Percentiles rank a stretch among this genome's conserved stretches.
Evolutionary conservation across 2,797 vertebrate species (phyloP).

Genomic region (Anguilla megastoma): DNA sequence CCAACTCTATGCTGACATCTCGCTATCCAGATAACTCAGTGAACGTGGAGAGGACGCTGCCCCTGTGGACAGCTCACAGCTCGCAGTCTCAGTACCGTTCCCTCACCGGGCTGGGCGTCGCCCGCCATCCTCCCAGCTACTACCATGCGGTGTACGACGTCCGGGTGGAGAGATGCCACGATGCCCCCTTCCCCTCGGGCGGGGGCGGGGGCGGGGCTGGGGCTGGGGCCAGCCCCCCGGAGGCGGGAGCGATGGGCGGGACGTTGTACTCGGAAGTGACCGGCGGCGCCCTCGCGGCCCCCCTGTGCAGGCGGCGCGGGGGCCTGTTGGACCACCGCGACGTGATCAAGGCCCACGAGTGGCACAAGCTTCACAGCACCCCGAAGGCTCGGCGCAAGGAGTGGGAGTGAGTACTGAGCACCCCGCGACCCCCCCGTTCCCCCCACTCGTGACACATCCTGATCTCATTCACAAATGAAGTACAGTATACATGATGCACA

Average conservation of each 20-base stretch:
- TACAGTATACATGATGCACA: neutral
- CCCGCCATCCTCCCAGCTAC: neutral
- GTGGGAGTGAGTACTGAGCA: constrained; percentile 63
- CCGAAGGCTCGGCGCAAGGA: constrained; percentile 63
- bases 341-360: constrained; percentile 66
- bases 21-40: constrained; percentile 20
- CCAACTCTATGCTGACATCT: constrained; percentile 8
- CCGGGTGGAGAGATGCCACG: neutral
- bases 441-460: neutral
- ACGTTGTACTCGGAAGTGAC: neutral
- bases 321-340: constrained; percentile 65
- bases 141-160: neutral
- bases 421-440: neutral
- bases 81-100: neutral
- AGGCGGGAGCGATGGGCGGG: neutral
- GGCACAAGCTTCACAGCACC: constrained; percentile 65
- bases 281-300: constrained; percentile 37
- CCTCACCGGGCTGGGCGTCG: neutral
- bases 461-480: neutral
- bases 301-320: constrained; percentile 55
- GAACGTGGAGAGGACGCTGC: constrained; percentile 1
- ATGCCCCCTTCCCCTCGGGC: constrained; percentile 4
- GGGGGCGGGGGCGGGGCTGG: neutral
- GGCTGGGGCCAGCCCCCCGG: neutral
- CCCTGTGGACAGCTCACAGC: constrained; percentile 3